phyloP scores from a whole-genome alignment of 2,888 invertebrate genomes.

The Panzeria rudis region DNA sequence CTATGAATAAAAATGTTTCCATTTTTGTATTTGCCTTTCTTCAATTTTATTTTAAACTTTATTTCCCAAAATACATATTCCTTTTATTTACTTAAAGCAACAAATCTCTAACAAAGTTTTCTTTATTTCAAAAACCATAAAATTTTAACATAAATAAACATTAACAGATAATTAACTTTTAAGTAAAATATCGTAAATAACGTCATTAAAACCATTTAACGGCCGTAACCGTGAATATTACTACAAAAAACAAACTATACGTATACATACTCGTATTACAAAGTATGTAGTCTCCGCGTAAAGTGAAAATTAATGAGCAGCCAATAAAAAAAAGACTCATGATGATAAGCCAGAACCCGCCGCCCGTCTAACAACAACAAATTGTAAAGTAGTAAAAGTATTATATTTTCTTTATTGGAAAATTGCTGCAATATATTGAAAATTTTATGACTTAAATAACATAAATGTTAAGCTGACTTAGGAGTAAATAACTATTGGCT shows the following conservation, averaged over 20 bases:
- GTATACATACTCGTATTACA: not conserved
- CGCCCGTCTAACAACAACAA: not conserved
- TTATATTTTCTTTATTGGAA: conserved; percentile 10
- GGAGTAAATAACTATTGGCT: not conserved
- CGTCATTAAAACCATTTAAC: conserved; percentile 6
- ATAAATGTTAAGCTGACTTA: conserved; percentile 2
- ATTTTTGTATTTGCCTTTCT: too few relatives aligned
- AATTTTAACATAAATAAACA: conserved; percentile 8
- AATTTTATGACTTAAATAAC: conserved; percentile 13
- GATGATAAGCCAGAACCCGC: not conserved
- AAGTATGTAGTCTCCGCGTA: not conserved
- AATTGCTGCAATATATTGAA: not conserved
- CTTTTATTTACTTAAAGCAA: not conserved
- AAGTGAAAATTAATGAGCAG: conserved; percentile 37
- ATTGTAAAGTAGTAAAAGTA: conserved; percentile 11
- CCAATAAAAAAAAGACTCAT: not conserved
- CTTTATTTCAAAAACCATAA: not conserved
- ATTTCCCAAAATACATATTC: not conserved
- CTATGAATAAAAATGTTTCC: not conserved
- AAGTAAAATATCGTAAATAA: conserved; percentile 11
- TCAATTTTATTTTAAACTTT: too few relatives aligned
- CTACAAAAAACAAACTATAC: not conserved
- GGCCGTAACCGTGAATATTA: conserved; percentile 2
- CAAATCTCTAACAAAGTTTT: not conserved
- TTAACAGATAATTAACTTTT: conserved; percentile 22